Conservation (phyloP, 2,888 invertebrate species). For the Thymelicus sylvestris region DNA sequence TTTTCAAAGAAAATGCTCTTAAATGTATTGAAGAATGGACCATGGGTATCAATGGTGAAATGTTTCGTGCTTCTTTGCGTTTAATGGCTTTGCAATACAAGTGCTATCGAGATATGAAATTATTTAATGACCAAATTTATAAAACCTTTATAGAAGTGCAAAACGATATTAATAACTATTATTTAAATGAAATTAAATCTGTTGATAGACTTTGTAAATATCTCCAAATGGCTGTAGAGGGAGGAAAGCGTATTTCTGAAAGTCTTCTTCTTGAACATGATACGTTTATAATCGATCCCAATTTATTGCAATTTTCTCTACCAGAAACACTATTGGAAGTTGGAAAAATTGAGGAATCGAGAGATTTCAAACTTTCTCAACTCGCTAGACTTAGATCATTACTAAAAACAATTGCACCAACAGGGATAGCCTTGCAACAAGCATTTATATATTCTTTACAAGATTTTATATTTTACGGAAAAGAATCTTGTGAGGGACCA, state of each 20-base stretch:
- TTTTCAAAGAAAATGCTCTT: conserved; percentile 68
- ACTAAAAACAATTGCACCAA: conserved; percentile 74
- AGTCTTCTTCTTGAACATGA: conserved; percentile 78
- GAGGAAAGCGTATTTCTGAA: conserved; percentile 72
- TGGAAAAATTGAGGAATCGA: conserved; percentile 53
- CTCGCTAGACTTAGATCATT: conserved; percentile 64
- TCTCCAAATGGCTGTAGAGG: conserved; percentile 81
- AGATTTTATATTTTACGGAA: conserved; percentile 79
- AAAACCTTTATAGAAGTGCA: conserved; percentile 76
- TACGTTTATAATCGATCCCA: conserved; percentile 77
- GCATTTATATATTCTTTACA: conserved; percentile 80
- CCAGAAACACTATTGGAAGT: conserved; percentile 45
- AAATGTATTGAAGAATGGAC: conserved; percentile 85
- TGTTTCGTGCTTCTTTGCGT: conserved; percentile 75
- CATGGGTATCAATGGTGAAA: conserved; percentile 84
- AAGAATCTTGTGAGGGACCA: conserved; percentile 67
- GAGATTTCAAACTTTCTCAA: conserved; percentile 70
- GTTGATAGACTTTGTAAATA: conserved; percentile 80
- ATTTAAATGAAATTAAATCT: conserved; percentile 73
- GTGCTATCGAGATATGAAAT: conserved; percentile 70
- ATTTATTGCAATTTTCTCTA: conserved; percentile 65
- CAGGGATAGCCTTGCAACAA: conserved; percentile 71
- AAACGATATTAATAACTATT: conserved; percentile 72
- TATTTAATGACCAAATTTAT: conserved; percentile 70
- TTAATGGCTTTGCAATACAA: conserved; percentile 67